Evolutionary conservation across 2,888 invertebrate species (phyloP), one percentile per base, ranked within the genome.

Genomic region (Eupeodes latifasciatus): DNA sequence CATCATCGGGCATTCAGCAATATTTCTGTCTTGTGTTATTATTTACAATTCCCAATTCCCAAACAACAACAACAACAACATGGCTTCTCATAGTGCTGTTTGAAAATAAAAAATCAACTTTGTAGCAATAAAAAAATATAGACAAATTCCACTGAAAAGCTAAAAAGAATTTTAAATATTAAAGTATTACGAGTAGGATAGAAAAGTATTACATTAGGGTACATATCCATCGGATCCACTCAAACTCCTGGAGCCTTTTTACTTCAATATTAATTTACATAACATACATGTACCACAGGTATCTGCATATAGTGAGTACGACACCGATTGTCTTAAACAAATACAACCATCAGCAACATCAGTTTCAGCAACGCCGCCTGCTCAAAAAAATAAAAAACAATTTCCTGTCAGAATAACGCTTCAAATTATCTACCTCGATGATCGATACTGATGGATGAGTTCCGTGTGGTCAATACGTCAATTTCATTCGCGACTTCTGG

Each of bases 361-460:
- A n/a, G 27, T 27, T 27, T 27, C 3, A 27, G 27, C 27, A 27
- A 27, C 3, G 27, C 27, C 2, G 27, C 5, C 62, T 27, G 27
- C 4, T 7, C n/a, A n/a, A 51, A 34, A 66, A 51, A 53, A 51
- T 5, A 51, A 34, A 66, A 51, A 53, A 51, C 51, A 66, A 49
- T 12, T 67, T 49, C 19, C 53, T 64, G 62, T 47, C 61, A 78
- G 40, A 74, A 55, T n/a, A 74, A 55, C 61, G 55, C 53, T 74
- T 4, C 34, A 59, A 61, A 74, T 61, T 74, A 66, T 66, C 66
- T 51, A 61, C 40, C 77, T 16, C 27, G 6, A 67, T 74, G 83
- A 83, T 74, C 74, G 75, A 84, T 84, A 47, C 62, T 80, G 84
- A 84, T 75, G 55, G 80, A 84, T 84, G 62, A 59, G 62, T 64